Evolutionary conservation across 2,888 invertebrate genomes (phyloP), one percentile per base, ranked within the genome.

Genomic region (Erebia ligea): DNA sequence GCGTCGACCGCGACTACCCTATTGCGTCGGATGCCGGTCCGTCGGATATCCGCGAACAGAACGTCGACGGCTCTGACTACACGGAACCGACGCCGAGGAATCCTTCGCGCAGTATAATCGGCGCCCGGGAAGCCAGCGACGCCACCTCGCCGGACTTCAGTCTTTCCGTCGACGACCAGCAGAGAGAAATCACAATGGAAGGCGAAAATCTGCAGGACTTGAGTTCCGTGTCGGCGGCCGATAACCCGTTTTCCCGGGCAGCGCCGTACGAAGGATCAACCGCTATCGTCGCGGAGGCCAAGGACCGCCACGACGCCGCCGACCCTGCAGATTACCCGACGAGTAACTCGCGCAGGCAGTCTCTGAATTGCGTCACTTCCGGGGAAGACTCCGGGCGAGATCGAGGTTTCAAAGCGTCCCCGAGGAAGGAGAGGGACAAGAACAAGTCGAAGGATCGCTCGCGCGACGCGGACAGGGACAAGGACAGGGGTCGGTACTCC

Each of bases 201-300:
- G 95, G 95, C 0, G 95, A 95, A 79, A 95, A 95, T 80, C 80
- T 93, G 70, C 91, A 92, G 76, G 93, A 93, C 75, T 77, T 92
- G 73, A 91, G 92, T 76, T 79, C 83, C 54, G 84, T 87, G 62
- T 86, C 91, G 3, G 86, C 90, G 2, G 78, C 82, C 1, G 92
- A 93, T 10, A 76, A 87, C 70, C 80, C 87, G 0, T 87, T 84
- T 72, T 84, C 90, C 9, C 88, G 95, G 8, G 94, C 95, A 71
- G 92, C 93, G 73, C 88, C 91, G 10, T 82, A 94, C 69, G 94
- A 94, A 65, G 94, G 94, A 6, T 93, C 94, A 2, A 90, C 89
- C 70, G 81, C 85, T 13, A 82, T 76, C 62, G 77, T 82, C 8
- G 84, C 84, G 10, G 91, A 91, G 21, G 73, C 76, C 3, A 77